Evolutionary conservation across 2,888 invertebrate species (phyloP), one percentile per base, ranked within the genome.

Genomic region (Nasonia oneida): DNA sequence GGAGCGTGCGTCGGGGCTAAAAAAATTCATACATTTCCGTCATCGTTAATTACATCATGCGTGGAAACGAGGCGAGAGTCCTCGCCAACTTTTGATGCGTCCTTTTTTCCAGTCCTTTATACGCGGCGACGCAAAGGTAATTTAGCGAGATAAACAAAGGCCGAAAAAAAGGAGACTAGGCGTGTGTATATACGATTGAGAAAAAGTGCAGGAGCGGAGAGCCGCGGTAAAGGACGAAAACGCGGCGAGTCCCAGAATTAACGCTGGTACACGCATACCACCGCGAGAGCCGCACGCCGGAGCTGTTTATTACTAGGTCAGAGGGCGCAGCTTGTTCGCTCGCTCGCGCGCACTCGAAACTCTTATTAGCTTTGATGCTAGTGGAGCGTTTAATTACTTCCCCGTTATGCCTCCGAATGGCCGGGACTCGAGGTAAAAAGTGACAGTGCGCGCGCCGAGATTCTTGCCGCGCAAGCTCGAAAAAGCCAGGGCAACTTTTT

Each of bases 351-450:
- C 23, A 61, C 78, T 67, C 39, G 18, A 23, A 64, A 37, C 88
- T 89, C 87, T 87, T 88, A 89, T 89, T 89, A 89, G 87, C 86
- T 89, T 87, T 87, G 84, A 88, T 87, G 82, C 82, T 87, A 81
- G 67, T 64, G 50, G 75, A 76, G 83, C 83, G 53, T 83, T 83
- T 83, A 83, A 83, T 83, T 83, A 83, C 76, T 76, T 50, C 57
- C 57, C 47, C 75, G 50, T 76, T 75, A 76, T 33, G 61, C n/a
- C 76, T 70, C 76, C 76, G 18, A 83, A 83, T 67, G 42, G 76
- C 33, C 42, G 18, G 33, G 18, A 79, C 57, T 29, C 15, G 57
- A 37, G 6, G 39, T 12, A 73, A 83, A 76, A 83, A 73, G 57
- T 81, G 57, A 74, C 74, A 47, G 83, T 18, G 37, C 61, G 14